phyloP scores from a whole-genome alignment of 2,113 vertebrate genomes.

The Balaenoptera acutorostrata region DNA sequence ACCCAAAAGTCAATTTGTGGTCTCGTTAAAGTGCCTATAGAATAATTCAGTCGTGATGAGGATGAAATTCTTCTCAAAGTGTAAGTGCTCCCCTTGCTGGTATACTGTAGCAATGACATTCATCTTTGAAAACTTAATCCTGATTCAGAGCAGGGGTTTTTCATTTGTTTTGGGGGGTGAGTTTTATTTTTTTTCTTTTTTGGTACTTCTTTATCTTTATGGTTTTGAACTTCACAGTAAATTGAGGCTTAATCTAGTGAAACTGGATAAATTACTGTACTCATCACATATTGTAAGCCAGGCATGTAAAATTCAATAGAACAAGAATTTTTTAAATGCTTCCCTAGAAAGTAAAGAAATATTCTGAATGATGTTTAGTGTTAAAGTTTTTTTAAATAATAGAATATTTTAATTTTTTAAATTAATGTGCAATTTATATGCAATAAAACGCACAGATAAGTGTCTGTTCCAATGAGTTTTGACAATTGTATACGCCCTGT shows the following conservation, averaged over 20 bases:
- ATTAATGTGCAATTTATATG: not conserved
- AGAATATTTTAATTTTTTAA: not conserved
- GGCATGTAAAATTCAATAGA: not conserved
- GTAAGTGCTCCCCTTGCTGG: slow-evolving; percentile 86
- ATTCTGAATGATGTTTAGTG: not conserved
- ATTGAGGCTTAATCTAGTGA: not conserved
- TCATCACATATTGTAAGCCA: not conserved
- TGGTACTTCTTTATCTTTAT: not conserved
- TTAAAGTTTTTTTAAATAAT: not conserved
- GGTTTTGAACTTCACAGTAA: not conserved
- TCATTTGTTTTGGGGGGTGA: not conserved
- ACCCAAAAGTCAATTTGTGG: slow-evolving; percentile 34
- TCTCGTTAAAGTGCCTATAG: not conserved
- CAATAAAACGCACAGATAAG: not conserved
- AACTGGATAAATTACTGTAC: not conserved
- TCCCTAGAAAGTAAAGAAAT: not conserved
- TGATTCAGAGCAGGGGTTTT: not conserved
- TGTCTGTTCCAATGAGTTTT: not conserved
- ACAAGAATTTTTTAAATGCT: not conserved
- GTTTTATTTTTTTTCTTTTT: not conserved
- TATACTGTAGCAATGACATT: slow-evolving; percentile 68
- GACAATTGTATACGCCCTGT: not conserved
- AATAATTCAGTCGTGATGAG: not conserved
- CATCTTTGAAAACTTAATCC: not conserved
- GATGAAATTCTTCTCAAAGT: slow-evolving; percentile 75